Base-by-base conservation (phyloP, 1,140 invertebrate genomes). In the Eumaeus atala region DNA sequence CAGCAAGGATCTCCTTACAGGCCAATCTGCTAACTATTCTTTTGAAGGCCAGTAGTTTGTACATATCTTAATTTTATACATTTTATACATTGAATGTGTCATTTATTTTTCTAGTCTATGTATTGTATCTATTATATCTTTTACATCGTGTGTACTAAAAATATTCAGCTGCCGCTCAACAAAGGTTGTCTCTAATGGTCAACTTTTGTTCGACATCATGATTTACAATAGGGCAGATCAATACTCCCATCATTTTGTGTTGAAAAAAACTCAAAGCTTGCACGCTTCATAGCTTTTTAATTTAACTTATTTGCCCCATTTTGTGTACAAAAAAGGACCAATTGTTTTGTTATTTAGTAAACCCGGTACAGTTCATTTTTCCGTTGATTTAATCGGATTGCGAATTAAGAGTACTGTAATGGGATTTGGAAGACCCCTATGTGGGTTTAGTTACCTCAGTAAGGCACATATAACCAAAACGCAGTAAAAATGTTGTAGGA, bases 101-200 rank as follows among this genome's bases (percentile, higher is more conserved):
- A n/a, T n/a, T n/a, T n/a, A n/a, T n/a, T n/a, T n/a, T n/a, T n/a
- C n/a, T n/a, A n/a, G n/a, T n/a, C n/a, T n/a, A n/a, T n/a, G n/a
- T n/a, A n/a, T n/a, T n/a, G n/a, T n/a, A n/a, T n/a, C 21, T 28
- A 28, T 3, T 28, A 6, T 28, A 28, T 28, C 21, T 28, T 28
- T 28, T 28, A 3, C 21, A 44, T 44, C 40, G 40, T 44, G 40
- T 17, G 73, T 66, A 69, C 74, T 75, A 81, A 78, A 76, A 79
- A 79, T 66, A 71, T 74, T 77, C 81, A 82, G 74, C 81, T 84
- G 78, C 72, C 56, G 50, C 33, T 52, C 66, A 83, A 72, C 75
- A 79, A 72, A 67, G 65, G 53, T 62, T 67, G 70, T 76, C 70
- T 69, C 64, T 71, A 66, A 77, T 79, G 81, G 81, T 80, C 82